Conservation (phyloP, 2,797 vertebrate genomes). For the Graptemys geographica region DNA sequence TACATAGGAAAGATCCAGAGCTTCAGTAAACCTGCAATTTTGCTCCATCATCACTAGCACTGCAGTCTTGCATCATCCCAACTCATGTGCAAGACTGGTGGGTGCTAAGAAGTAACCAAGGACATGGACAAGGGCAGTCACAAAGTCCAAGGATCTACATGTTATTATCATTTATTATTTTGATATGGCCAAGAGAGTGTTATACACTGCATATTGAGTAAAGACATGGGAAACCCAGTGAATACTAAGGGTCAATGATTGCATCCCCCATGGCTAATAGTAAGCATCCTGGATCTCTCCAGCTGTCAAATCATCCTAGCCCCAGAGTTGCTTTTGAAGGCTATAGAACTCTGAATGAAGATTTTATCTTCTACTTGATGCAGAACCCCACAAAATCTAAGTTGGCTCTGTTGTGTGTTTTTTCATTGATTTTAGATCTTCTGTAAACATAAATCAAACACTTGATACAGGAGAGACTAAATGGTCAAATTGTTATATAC, state of each 20-base stretch:
- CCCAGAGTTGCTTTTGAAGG: neutral
- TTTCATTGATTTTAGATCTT: neutral
- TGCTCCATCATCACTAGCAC: slow-evolving; percentile 32
- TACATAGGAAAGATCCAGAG: neutral
- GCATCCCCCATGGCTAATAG: neutral
- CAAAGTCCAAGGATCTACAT: neutral
- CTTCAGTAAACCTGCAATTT: neutral
- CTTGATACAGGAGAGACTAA: neutral
- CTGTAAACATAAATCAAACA: neutral
- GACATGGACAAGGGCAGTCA: neutral
- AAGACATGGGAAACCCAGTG: neutral
- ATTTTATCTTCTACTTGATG: neutral
- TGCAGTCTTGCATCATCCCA: slow-evolving; percentile 25
- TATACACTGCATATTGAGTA: neutral
- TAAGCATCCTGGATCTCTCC: neutral
- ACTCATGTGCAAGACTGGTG: neutral
- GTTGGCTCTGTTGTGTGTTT: neutral
- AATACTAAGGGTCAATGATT: neutral
- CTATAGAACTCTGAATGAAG: neutral
- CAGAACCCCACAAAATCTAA: neutral
- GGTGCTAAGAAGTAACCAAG: neutral
- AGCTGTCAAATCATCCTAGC: neutral
- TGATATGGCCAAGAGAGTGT: neutral
- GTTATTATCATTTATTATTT: neutral
- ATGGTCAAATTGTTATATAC: neutral